Evolutionary conservation across 1,140 invertebrate genomes (phyloP).

Genomic region (Aphidius ervi): DNA sequence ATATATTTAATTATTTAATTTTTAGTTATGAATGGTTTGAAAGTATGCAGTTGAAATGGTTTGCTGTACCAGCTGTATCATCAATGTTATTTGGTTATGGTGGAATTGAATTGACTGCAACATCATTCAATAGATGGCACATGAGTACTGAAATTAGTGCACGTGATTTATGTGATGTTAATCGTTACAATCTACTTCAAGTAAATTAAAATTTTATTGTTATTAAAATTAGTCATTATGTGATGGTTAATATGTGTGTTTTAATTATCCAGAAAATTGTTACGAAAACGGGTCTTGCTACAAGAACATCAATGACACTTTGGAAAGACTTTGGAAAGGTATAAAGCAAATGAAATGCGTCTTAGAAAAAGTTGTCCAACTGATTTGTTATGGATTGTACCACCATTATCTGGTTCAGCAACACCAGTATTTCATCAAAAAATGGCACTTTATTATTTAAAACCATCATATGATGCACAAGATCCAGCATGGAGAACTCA

Average conservation of each 20-base stretch:
- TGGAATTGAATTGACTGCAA: constrained; percentile 87
- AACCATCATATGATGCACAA: constrained; percentile 90
- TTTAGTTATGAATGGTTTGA: constrained; percentile 83
- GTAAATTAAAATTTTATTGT: constrained; percentile 50
- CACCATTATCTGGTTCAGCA: constrained; percentile 84
- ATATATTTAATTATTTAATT: constrained; percentile 14
- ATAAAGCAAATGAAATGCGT: constrained; percentile 85
- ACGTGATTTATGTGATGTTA: constrained; percentile 81
- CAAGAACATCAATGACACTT: constrained; percentile 72
- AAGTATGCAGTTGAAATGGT: constrained; percentile 83
- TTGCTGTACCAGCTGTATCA: constrained; percentile 80
- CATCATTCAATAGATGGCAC: constrained; percentile 95
- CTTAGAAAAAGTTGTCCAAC: constrained; percentile 90
- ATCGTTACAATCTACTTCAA: constrained; percentile 84
- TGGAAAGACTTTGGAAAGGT: too few species aligned
- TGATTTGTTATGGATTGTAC: constrained; percentile 97
- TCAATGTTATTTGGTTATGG: constrained; percentile 92
- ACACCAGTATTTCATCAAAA: constrained; percentile 94
- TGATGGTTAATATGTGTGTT: neutral
- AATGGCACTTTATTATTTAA: constrained; percentile 87
- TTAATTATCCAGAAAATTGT: constrained; percentile 67
- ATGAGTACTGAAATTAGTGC: constrained; percentile 95
- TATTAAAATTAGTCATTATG: neutral
- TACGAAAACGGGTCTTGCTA: constrained; percentile 84
- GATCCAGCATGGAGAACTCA: constrained; percentile 88